Percentiles rank a stretch among this genome's conserved stretches.
These are phyloP conservation scores for Alethe castanea DNA, from an alignment of 2,113 vertebrate genomes.

Conservation along the genomic window DNA sequence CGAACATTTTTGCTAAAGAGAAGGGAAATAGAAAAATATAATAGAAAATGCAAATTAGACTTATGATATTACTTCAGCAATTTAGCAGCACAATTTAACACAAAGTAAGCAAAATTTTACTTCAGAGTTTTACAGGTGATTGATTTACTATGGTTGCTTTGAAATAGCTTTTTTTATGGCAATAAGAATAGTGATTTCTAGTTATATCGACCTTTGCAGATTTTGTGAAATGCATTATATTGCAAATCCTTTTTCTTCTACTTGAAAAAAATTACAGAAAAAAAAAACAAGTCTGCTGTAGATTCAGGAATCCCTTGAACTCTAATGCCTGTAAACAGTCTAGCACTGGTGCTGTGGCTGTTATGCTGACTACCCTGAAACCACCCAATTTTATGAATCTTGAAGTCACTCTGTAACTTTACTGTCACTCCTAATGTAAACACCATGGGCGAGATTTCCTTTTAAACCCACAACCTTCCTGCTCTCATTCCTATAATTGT, in stretches of 20 bases:
- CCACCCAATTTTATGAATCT: background rate
- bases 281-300: background rate
- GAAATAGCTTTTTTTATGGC: background rate
- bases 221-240: background rate
- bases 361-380: background rate
- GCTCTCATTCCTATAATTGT: background rate
- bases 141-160: background rate
- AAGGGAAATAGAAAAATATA: background rate
- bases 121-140: background rate
- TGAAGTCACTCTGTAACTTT: background rate
- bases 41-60: background rate
- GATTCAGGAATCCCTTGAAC: background rate
- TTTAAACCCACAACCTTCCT: background rate
- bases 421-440: conserved; percentile 14
- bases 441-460: background rate
- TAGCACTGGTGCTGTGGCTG: background rate
- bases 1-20: background rate
- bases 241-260: background rate
- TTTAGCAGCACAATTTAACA: background rate
- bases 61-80: background rate
- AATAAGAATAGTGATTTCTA: background rate
- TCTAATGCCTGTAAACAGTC: background rate
- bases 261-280: background rate
- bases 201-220: background rate
- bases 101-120: background rate